Evolutionary conservation across 2,797 vertebrate species (phyloP).

Genomic region (Huso huso): DNA sequence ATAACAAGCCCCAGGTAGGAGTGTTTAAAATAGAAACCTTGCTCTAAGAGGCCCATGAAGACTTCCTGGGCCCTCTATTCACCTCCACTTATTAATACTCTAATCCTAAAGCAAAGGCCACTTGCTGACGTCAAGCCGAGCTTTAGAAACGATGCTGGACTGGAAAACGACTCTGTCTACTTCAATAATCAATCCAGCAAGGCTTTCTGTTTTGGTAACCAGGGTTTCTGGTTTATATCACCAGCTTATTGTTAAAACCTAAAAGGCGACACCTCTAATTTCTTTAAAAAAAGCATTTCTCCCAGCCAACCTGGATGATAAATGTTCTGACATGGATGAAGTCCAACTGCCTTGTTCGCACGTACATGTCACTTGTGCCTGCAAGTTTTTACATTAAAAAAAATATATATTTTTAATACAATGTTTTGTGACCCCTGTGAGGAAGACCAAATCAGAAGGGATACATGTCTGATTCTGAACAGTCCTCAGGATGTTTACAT

Average conservation of each 20-base stretch:
- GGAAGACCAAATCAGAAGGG: neutral
- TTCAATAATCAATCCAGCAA: neutral
- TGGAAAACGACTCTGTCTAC: neutral
- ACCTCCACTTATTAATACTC: neutral
- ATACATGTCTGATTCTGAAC: neutral
- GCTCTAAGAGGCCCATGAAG: neutral
- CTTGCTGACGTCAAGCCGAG: neutral
- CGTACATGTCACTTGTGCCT: neutral
- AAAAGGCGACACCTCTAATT: neutral
- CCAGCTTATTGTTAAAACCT: neutral
- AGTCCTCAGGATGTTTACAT: neutral
- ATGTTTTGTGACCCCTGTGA: too few species aligned
- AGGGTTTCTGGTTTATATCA: neutral
- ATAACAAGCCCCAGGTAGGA: too few species aligned
- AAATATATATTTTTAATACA: too few species aligned
- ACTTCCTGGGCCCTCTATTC: neutral
- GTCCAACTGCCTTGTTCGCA: neutral
- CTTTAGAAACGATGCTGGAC: neutral
- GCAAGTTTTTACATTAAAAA: neutral
- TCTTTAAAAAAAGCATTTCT: neutral
- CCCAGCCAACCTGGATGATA: neutral
- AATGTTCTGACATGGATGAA: neutral
- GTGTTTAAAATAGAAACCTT: neutral
- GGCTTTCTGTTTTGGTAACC: neutral
- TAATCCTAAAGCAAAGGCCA: neutral